Base-by-base conservation (phyloP, 2,113 vertebrate species). In the Poeciliopsis retropinna region DNA sequence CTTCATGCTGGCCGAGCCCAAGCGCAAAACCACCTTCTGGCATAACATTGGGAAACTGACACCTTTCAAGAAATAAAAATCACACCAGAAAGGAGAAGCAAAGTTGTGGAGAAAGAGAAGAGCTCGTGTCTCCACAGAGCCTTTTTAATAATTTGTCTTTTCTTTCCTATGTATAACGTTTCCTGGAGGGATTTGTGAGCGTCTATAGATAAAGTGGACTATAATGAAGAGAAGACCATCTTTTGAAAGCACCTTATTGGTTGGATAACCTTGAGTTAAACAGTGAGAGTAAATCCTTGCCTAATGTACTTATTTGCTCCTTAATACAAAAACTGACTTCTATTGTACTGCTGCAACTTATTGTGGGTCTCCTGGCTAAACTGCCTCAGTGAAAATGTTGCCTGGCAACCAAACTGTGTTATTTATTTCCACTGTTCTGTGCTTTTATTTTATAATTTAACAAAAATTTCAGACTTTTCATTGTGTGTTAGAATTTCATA, bases 21-120 rank as follows among this genome's bases (percentile, higher is more conserved):
- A 97, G 85, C 95, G 96, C 91, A 98, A 98, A 92, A 95, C 96
- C 71, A 96, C 97, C 90, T 99, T 99, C 94, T 98, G 97, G 97
- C 97, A 99, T 91, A 98, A 96, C 93, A 97, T 98, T 68, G 97
- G 97, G 88, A 93, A 96, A 86, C 94, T 99, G 93, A 96, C 97
- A 0, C 96, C 97, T 4, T 99, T 99, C 94, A 96, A 96, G 79
- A 99, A 98, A 90, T 98, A 72, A 72, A 67, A 39, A 5, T 29
- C 5, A 1, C 28, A 61, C 8, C 17, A 39, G 15, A 57, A 5
- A 17, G 1, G 44, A n/a, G 47, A 67, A 60, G 0, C 34, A 44
- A n/a, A 62, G 62, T 29, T 67, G 47, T 29, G 73, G 73, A 67
- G 32, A 70, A 74, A 25, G 68, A 81, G 78, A 79, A 71, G 85